Conservation (phyloP, 2,797 vertebrate species). For the Denticeps clupeoides region DNA sequence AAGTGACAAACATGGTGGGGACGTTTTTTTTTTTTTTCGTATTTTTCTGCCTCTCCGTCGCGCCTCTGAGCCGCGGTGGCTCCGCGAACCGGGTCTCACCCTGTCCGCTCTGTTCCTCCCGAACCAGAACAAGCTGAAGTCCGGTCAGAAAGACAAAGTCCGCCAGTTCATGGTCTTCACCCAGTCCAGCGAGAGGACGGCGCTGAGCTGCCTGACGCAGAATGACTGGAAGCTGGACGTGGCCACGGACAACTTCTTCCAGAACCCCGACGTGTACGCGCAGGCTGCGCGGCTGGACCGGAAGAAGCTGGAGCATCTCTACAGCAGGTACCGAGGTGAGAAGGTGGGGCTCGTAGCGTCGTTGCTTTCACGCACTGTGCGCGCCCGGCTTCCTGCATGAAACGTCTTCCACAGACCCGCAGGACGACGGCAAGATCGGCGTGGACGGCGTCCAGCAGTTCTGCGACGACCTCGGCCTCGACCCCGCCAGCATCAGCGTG, state of each 20-base stretch:
- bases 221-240: conserved; percentile 99
- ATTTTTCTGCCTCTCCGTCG: too few relatives aligned
- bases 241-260: conserved; percentile 98
- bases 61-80: too few relatives aligned
- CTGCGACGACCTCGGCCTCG: conserved; percentile 86
- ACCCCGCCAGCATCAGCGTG: conserved; percentile 90
- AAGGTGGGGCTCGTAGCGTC: background rate
- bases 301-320: conserved; percentile 92
- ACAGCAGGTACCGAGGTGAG: conserved; percentile 94
- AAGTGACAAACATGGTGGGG: conserved; percentile 69
- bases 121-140: conserved; percentile 98
- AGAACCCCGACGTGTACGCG: conserved; percentile 94
- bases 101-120: conserved; percentile 8
- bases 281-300: conserved; percentile 90
- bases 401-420: conserved; percentile 69
- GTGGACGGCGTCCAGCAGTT: conserved; percentile 96
- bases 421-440: conserved; percentile 97
- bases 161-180: conserved; percentile 99
- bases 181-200: conserved; percentile 94
- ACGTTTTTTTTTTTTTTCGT: conserved; percentile 20
- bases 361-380: background rate
- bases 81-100: too few relatives aligned
- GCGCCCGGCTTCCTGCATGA: too few relatives aligned
- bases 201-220: conserved; percentile 88
- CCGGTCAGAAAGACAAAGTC: conserved; percentile 99